phyloP scores from a whole-genome alignment of 2,113 vertebrate genomes.

The Sminthopsis crassicaudata region DNA sequence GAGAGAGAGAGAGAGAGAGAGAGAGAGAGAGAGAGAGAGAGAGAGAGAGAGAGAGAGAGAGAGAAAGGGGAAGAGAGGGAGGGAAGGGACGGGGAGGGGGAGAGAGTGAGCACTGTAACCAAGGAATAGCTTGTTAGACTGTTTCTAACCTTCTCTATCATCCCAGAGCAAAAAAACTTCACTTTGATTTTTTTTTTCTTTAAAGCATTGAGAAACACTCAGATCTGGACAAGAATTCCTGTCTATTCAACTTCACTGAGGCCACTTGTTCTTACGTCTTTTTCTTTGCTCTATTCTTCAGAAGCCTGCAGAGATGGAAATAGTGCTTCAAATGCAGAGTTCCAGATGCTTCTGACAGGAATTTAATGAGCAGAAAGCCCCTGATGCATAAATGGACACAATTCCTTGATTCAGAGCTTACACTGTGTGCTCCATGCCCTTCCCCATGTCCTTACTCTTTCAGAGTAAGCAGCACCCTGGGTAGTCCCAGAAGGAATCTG shows the following conservation, averaged over 20 bases:
- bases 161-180: neutral
- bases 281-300: neutral
- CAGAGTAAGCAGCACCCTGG: neutral
- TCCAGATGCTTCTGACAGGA: neutral
- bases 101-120: neutral
- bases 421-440: neutral
- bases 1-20: too few species aligned
- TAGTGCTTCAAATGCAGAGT: fast-evolving
- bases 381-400: neutral
- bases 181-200: neutral
- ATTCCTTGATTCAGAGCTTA: neutral
- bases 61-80: too few species aligned
- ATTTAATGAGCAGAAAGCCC: neutral
- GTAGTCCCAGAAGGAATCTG: neutral
- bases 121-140: neutral
- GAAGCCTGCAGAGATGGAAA: neutral
- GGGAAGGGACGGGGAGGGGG: too few species aligned
- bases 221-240: neutral
- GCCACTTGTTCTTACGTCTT: neutral
- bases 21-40: fast-evolving
- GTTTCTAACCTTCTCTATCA: neutral
- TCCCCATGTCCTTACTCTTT: neutral
- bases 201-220: neutral
- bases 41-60: too few species aligned
- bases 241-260: neutral